Evolutionary conservation across 2,797 vertebrate genomes (phyloP).

Genomic region (Pempheris klunzingeri): DNA sequence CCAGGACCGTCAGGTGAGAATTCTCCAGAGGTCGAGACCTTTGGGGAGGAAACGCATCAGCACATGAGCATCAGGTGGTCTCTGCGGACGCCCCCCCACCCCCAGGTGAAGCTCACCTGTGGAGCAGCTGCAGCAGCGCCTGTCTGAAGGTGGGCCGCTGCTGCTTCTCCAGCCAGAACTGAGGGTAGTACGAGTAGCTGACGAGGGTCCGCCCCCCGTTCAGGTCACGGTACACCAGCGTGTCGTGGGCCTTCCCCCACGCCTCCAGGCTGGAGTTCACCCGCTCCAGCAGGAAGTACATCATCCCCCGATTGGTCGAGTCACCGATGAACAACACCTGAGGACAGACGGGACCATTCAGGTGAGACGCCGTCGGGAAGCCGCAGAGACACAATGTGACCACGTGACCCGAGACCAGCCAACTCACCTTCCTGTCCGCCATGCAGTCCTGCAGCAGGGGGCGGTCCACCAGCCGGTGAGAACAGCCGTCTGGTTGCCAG

Average conservation of each 20-base stretch:
- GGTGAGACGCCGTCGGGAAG: no score
- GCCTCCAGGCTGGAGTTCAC: constrained; percentile 92
- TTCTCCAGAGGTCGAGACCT: constrained; percentile 93
- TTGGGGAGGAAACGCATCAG: constrained; percentile 17
- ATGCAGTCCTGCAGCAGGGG: constrained; percentile 89
- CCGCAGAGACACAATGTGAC: no score
- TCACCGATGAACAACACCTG: constrained; percentile 97
- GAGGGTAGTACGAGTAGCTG: constrained; percentile 96
- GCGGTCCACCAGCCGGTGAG: constrained; percentile 83
- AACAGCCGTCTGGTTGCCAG: constrained; percentile 93
- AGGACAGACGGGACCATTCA: neutral
- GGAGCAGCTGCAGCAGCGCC: constrained; percentile 90
- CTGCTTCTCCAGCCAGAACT: constrained; percentile 91
- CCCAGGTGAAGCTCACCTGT: constrained; percentile 84
- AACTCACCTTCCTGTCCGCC: constrained; percentile 90
- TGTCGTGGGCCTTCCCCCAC: constrained; percentile 93
- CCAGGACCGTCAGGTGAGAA: constrained; percentile 90
- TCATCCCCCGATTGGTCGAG: constrained; percentile 97
- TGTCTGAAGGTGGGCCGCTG: constrained; percentile 91
- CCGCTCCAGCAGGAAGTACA: constrained; percentile 96
- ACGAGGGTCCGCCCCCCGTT: constrained; percentile 89
- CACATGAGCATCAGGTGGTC: neutral
- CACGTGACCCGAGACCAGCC: no score
- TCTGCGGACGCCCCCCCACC: neutral
- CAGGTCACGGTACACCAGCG: constrained; percentile 89